Percentiles rank a stretch among this genome's conserved stretches.
Conservation (phyloP, 35 echinoderm and acorn worm genomes). For the Apostichopus californicus region DNA sequence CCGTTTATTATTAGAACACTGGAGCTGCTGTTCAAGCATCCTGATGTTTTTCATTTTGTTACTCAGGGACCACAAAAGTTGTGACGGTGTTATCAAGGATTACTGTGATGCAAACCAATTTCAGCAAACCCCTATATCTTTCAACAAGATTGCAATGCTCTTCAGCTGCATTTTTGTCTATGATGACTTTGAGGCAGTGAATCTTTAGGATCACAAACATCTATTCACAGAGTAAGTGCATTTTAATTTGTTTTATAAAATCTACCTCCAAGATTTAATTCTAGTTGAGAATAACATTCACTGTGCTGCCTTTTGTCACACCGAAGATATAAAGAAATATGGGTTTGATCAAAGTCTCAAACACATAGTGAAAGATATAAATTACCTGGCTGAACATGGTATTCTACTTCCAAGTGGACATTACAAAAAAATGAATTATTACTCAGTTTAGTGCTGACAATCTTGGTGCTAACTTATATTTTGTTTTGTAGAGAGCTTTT, state of each 20-base stretch:
- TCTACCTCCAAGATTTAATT: slow-evolving; percentile 53
- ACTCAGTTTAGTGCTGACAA: not conserved
- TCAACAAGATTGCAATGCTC: not conserved
- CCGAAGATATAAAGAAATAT: too few species aligned
- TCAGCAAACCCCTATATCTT: slow-evolving; percentile 24
- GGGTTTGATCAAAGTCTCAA: not conserved
- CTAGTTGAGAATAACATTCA: not conserved
- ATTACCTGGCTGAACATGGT: slow-evolving; percentile 44
- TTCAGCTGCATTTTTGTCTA: slow-evolving; percentile 2
- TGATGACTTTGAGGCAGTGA: slow-evolving; percentile 47
- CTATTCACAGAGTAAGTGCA: slow-evolving; percentile 35
- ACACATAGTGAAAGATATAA: slow-evolving; percentile 54
- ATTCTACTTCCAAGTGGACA: slow-evolving; percentile 35
- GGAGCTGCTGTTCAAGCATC: too few species aligned
- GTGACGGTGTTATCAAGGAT: too few species aligned
- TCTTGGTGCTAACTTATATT: too few species aligned
- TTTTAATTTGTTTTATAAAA: slow-evolving; percentile 54
- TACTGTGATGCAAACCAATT: not conserved
- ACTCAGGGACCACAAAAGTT: too few species aligned
- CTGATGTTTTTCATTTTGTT: too few species aligned
- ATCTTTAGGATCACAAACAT: slow-evolving; percentile 35
- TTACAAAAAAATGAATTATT: slow-evolving; percentile 21
- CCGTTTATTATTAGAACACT: too few species aligned
- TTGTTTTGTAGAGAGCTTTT: not conserved
- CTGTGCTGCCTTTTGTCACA: slow-evolving; percentile 48